Percentiles rank a stretch among this genome's conserved stretches.
Conservation (phyloP, 2,113 vertebrate genomes). For the Taurulus bubalis region DNA sequence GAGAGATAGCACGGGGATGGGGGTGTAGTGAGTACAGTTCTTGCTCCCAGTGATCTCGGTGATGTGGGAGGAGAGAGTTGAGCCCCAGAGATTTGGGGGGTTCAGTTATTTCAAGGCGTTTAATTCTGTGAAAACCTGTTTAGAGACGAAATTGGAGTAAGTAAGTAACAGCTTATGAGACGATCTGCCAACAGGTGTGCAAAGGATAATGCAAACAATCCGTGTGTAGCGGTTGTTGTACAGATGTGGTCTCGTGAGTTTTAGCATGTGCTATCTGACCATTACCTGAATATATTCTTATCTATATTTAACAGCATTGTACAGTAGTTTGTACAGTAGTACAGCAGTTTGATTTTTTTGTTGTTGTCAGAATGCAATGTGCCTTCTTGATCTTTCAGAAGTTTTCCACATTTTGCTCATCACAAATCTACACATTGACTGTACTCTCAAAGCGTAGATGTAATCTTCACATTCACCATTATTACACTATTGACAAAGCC, state of each 20-base stretch:
- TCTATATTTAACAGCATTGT: background rate
- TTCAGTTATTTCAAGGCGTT: constrained; percentile 45
- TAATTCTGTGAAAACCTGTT: background rate
- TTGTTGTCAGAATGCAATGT: constrained; percentile 3
- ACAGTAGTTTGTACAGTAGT: no score
- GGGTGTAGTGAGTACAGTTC: constrained; percentile 18
- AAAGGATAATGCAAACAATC: constrained; percentile 29
- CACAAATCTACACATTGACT: background rate
- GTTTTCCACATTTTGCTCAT: background rate
- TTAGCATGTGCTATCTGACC: constrained; percentile 1
- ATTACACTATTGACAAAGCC: background rate
- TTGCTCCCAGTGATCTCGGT: background rate
- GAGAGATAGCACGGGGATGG: constrained; percentile 61
- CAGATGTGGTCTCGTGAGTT: constrained; percentile 6
- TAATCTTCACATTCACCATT: background rate
- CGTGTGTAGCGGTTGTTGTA: background rate
- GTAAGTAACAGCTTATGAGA: constrained; percentile 27
- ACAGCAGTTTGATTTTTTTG: background rate
- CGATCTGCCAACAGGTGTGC: constrained; percentile 59
- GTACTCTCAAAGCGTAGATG: background rate
- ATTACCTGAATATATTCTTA: background rate
- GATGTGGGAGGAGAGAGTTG: constrained; percentile 11
- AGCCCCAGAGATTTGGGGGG: constrained; percentile 28
- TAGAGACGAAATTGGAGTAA: background rate
- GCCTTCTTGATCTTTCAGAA: background rate